These are phyloP conservation scores for Zoanthus solanderi DNA, from an alignment of 92 coral and sea anemone species.

Conservation along the genomic window DNA sequence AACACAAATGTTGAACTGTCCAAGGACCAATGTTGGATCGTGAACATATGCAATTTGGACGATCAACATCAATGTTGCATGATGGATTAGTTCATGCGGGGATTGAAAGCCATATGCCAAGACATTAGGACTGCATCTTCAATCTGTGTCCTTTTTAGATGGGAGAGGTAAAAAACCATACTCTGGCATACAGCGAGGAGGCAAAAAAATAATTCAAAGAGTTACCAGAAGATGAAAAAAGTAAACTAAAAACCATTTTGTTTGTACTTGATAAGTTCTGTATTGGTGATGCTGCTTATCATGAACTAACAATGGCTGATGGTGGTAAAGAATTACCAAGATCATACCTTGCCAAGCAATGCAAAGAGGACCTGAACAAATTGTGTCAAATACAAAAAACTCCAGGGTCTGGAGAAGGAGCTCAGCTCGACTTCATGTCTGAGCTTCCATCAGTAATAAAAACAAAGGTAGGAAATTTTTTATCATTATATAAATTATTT, in stretches of 20 bases:
- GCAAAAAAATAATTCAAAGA: constrained; percentile 54
- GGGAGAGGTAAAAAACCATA: constrained; percentile 23
- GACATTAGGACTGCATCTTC: constrained; percentile 63
- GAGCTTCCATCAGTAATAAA: constrained; percentile 15
- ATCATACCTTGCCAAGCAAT: constrained; percentile 35
- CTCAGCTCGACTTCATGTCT: constrained; percentile 40
- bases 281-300: constrained; percentile 17
- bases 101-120: constrained; percentile 25
- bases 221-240: constrained; percentile 57
- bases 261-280: constrained; percentile 71
- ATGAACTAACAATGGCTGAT: constrained; percentile 70
- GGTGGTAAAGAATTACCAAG: constrained; percentile 28
- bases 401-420: constrained; percentile 43
- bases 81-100: too few relatives aligned
- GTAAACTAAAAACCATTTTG: constrained; percentile 55
- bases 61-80: too few relatives aligned
- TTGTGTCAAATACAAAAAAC: background rate
- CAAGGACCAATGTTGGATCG: too few relatives aligned
- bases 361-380: constrained; percentile 44
- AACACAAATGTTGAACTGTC: too few relatives aligned
- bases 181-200: constrained; percentile 44
- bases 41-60: too few relatives aligned
- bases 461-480: background rate
- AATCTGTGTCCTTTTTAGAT: constrained; percentile 38
- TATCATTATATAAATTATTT: too few relatives aligned